Evolutionary conservation across 2,113 vertebrate genomes (phyloP), one percentile per base, ranked within the genome.

Genomic region (Halichoeres trimaculatus): DNA sequence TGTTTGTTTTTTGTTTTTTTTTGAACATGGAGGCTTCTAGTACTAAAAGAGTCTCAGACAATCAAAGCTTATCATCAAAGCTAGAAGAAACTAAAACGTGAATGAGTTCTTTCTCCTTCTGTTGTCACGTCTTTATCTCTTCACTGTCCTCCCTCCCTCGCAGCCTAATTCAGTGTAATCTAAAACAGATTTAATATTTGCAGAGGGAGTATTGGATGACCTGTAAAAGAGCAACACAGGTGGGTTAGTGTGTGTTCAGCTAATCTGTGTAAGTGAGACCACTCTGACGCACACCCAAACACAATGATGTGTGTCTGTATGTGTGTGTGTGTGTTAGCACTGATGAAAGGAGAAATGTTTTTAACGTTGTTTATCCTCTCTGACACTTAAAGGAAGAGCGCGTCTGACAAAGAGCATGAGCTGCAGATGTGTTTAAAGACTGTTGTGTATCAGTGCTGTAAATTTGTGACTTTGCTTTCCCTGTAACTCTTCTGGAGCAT

Each of bases 101-200:
- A 40, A 40, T 11, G 38, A 11, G 38, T 26, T 48, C 43, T 45
- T 30, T 30, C 30, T 11, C 38, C 70, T 4, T 71, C 41, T 62
- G 17, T 54, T 56, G 50, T 74, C 58, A 66, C 60, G 59, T 78
- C 64, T 73, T 68, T 64, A 64, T 74, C 67, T 69, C 23, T 8
- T 17, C 20, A 8, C 26, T 19, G 36, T 9, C 12, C 41, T 26
- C 6, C 8, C 30, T 10, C 6, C 20, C 0, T 24, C 8, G 3
- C 26, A 9, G 2, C 12, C 43, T n/a, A 26, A 50, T 58, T 81
- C 69, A 45, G 36, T 22, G 45, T 74, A 84, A 55, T 74, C 69
- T 67, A 54, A 83, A 86, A 24, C 63, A 68, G 43, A 76, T 83
- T 66, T 76, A 40, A 82, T 85, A 75, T 85, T 86, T 83, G 76